A percentile compares a stretch with the other conserved stretches of the same genome.
These are phyloP conservation scores for Crocuta crocuta DNA, from an alignment of 2,113 vertebrate species.

Conservation along the genomic window DNA sequence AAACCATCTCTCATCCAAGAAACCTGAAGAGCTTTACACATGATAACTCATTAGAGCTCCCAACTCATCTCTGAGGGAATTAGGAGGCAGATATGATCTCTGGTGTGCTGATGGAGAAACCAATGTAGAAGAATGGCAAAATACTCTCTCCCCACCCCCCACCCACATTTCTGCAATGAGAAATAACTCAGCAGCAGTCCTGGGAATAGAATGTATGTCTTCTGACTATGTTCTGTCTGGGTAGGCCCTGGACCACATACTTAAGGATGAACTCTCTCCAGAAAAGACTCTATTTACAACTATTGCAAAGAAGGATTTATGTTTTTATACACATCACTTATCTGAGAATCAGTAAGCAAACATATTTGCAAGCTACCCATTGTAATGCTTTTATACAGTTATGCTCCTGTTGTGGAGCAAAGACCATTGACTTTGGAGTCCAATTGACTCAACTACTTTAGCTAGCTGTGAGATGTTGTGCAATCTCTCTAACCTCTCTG, in stretches of 20 bases:
- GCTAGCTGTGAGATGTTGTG: not conserved
- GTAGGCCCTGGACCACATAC: not conserved
- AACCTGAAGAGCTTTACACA: conserved; percentile 21
- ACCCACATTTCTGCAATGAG: not conserved
- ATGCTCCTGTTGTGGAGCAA: not conserved
- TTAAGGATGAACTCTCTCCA: not conserved
- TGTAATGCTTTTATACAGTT: conserved; percentile 35
- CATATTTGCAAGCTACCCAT: not conserved
- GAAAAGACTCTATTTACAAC: conserved; percentile 5
- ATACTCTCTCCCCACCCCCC: not conserved
- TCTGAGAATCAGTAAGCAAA: not conserved
- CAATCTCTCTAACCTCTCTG: not conserved
- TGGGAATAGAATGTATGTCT: not conserved
- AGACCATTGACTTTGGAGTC: conserved; percentile 1
- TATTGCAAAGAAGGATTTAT: not conserved
- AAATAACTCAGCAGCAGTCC: conserved; percentile 1
- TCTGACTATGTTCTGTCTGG: not conserved
- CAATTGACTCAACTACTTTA: not conserved
- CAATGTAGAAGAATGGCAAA: not conserved
- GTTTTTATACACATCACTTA: not conserved
- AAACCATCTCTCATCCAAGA: conserved; percentile 61
- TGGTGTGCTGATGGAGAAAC: not conserved
- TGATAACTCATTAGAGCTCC: not conserved
- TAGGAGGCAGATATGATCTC: not conserved
- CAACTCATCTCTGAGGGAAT: not conserved